Percentiles rank a stretch among this genome's conserved stretches.
These are phyloP conservation scores for Cheirogaleus major DNA, from an alignment of 2,797 vertebrate genomes.

Conservation along the genomic window DNA sequence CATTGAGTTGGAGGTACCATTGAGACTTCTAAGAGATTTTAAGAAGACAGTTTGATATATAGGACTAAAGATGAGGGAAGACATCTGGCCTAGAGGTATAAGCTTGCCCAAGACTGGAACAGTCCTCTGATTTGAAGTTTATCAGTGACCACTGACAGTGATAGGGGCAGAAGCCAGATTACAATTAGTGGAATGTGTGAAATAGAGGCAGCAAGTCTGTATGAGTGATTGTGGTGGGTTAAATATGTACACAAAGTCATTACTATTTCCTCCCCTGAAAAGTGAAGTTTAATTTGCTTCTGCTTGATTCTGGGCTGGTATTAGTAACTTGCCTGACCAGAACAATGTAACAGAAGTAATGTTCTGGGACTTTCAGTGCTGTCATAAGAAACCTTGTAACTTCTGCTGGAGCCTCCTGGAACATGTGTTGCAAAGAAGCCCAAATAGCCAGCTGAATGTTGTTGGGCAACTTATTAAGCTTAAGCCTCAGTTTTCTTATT, in stretches of 20 bases:
- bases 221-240: background rate
- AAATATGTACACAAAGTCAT: background rate
- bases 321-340: background rate
- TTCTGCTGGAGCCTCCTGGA: background rate
- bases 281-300: background rate
- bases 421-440: background rate
- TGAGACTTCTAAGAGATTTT: background rate
- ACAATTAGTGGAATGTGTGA: background rate
- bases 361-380: background rate
- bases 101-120: background rate
- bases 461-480: background rate
- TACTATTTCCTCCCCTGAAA: background rate
- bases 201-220: background rate
- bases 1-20: background rate
- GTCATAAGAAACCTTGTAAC: background rate
- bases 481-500: background rate
- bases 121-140: background rate
- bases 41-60: background rate
- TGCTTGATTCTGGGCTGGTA: background rate
- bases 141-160: background rate
- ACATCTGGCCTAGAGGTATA: background rate
- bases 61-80: background rate
- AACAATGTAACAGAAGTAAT: background rate
- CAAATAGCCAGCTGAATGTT: background rate
- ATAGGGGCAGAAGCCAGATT: background rate